These are phyloP conservation scores for Dinothrombium tinctorium DNA, from an alignment of 1,140 invertebrate species.

Conservation along the genomic window DNA sequence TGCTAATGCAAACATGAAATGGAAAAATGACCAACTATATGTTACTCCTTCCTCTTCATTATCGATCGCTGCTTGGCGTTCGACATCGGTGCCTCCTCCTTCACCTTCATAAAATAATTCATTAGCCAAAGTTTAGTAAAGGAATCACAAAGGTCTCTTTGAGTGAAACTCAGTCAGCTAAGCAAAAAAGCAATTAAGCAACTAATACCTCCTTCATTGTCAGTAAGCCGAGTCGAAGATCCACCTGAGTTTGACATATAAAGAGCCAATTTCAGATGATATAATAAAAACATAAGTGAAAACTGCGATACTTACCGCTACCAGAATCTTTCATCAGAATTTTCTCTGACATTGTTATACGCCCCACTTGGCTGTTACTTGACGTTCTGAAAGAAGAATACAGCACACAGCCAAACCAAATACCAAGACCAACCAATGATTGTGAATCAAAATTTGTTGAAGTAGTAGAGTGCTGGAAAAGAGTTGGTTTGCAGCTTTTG, in stretches of 20 bases:
- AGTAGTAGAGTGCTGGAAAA: conserved; percentile 16
- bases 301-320: conserved; percentile 10
- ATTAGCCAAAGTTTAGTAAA: too few relatives aligned
- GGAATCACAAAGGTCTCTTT: too few relatives aligned
- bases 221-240: too few relatives aligned
- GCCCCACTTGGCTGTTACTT: conserved; percentile 36
- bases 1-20: conserved; percentile 86
- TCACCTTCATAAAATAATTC: too few relatives aligned
- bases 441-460: conserved; percentile 43
- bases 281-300: background rate
- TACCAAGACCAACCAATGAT: conserved; percentile 64
- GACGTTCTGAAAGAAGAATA: conserved; percentile 51
- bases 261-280: conserved; percentile 6
- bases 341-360: conserved; percentile 46
- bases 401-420: conserved; percentile 83
- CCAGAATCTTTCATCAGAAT: conserved; percentile 42
- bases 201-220: too few relatives aligned
- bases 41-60: conserved; percentile 83
- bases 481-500: conserved; percentile 50
- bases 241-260: too few relatives aligned
- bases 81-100: conserved; percentile 18
- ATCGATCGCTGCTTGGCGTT: conserved; percentile 61
- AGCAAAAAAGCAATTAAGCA: too few relatives aligned
- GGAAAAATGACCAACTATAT: conserved; percentile 95
- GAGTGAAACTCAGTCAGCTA: too few relatives aligned